Conservation (phyloP, 2,797 vertebrate species). For the Alcedo atthis region DNA sequence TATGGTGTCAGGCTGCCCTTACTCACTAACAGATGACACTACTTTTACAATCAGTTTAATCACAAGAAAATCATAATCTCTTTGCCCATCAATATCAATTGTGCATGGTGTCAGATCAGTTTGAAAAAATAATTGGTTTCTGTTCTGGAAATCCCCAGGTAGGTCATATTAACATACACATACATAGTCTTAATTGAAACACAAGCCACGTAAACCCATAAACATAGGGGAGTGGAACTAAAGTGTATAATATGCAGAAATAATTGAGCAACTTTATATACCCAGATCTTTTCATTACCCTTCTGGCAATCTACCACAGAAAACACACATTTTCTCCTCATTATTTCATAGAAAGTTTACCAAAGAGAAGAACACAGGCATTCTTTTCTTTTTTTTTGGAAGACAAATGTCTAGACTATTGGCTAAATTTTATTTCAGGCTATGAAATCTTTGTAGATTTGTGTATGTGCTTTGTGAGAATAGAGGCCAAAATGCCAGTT, state of each 20-base stretch:
- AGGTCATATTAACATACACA: not conserved
- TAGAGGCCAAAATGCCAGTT: not conserved
- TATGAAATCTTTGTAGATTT: not conserved
- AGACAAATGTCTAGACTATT: not conserved
- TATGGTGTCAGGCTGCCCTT: not conserved
- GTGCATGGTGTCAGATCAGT: not conserved
- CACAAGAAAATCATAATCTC: not conserved
- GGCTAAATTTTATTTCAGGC: not conserved
- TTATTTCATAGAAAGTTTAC: not conserved
- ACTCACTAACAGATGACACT: not conserved
- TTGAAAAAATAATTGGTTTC: conserved; percentile 38
- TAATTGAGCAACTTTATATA: not conserved
- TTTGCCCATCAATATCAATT: not conserved
- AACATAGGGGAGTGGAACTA: not conserved
- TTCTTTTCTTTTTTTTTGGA: not conserved
- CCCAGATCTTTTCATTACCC: not conserved
- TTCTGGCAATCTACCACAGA: not conserved
- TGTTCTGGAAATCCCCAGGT: not conserved
- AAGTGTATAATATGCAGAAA: not conserved
- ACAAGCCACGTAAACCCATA: not conserved
- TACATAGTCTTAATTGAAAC: not conserved
- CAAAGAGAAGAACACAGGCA: not conserved
- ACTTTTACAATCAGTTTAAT: conserved; percentile 4
- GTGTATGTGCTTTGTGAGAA: not conserved
- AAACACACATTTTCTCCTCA: not conserved